Evolutionary conservation across 1,140 invertebrate species (phyloP), one percentile per base, ranked within the genome.

Genomic region (Asbolus verrucosus): DNA sequence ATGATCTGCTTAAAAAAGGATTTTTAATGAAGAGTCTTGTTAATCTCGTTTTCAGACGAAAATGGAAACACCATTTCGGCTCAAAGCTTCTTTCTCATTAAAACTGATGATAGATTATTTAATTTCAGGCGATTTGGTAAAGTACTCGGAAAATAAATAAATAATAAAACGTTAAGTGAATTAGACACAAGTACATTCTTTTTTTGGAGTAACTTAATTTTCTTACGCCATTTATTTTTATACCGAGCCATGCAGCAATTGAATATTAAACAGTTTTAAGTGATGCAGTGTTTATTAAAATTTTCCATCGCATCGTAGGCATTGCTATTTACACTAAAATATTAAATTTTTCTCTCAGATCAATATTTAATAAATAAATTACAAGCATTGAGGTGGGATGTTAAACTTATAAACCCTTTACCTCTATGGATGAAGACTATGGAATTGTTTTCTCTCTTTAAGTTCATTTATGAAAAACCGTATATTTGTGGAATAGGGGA

Each of bases 401-500:
- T 5, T 18, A 18, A 46, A 19, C 21, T 46, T 46, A 46, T 46
- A 15, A 15, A 16, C 15, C 41, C 21, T 54, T 54, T 54, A 27
- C 21, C 46, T 27, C 9, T 11, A 21, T 13, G 14, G 24, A 54
- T 54, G 24, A 54, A 54, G n/a, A 16, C 46, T 27, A 21, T 24
- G 18, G 14, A 54, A n/a, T 21, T 54, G n/a, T 54, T 31, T 21
- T 27, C 9, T 54, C 18, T 6, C 27, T 54, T 54, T 54, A 54
- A 54, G n/a, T n/a, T 16, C 46, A 54, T 54, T 54, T 54, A 54
- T 54, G 46, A 54, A 54, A 54, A 54, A 54, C 19, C 46, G 46
- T 27, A 54, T 27, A 54, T 54, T 54, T 54, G 46, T 27, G 46
- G 46, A 54, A 54, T 19, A 46, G 41, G n/a, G n/a, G 14, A 46